phyloP scores from a whole-genome alignment of 2,888 invertebrate species.

The Coenonympha glycerion region DNA sequence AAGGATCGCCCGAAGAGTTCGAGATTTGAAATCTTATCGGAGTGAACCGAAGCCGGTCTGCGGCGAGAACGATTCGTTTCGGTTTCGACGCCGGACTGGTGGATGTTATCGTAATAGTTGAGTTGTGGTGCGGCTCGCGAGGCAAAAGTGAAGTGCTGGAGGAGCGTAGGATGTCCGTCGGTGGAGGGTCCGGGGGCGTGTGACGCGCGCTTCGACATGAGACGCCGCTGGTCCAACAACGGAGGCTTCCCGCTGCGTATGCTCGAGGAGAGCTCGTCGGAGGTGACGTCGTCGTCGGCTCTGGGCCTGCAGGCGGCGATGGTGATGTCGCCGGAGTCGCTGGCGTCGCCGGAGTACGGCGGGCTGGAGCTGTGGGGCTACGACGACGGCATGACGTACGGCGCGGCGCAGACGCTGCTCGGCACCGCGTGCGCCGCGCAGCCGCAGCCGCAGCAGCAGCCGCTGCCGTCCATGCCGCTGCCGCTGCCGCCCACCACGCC shows the following conservation, averaged over 20 bases:
- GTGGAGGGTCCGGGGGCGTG: conserved; percentile 57
- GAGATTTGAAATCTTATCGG: conserved; percentile 39
- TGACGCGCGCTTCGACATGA: conserved; percentile 78
- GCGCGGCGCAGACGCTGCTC: conserved; percentile 62
- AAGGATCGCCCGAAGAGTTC: conserved; percentile 37
- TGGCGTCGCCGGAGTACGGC: conserved; percentile 84
- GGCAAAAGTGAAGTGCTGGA: conserved; percentile 71
- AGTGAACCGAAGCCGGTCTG: conserved; percentile 45
- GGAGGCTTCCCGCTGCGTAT: conserved; percentile 81
- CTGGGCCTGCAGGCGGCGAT: conserved; percentile 82
- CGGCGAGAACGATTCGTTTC: conserved; percentile 57
- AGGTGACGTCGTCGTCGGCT: conserved; percentile 85
- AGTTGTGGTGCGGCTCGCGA: conserved; percentile 66
- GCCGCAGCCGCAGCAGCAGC: conserved; percentile 70
- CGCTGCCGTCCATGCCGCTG: conserved; percentile 70
- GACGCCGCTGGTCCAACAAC: conserved; percentile 86
- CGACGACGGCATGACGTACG: conserved; percentile 72
- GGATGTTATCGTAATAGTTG: conserved; percentile 58
- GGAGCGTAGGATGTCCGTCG: conserved; percentile 68
- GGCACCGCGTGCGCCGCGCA: conserved; percentile 68
- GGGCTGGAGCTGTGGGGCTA: conserved; percentile 89
- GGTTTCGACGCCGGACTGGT: conserved; percentile 56
- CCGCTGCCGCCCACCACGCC: conserved; percentile 71
- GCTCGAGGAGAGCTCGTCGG: conserved; percentile 83
- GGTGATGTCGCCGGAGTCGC: conserved; percentile 85